Evolutionary conservation across 2,888 invertebrate species (phyloP).

Genomic region (Lasioglossum vierecki): DNA sequence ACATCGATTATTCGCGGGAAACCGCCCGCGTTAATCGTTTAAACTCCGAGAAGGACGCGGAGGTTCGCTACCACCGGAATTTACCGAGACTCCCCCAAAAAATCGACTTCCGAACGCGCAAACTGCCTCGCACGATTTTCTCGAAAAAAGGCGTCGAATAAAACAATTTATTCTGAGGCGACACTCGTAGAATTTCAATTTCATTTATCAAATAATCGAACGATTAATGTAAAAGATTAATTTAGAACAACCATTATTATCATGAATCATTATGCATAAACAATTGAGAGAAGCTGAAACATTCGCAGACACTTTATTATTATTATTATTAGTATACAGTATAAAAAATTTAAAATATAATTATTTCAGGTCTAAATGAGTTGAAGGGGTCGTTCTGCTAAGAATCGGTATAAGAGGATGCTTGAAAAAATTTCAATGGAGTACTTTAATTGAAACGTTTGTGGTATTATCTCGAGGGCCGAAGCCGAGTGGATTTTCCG

Average conservation of each 20-base stretch:
- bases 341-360: too few species aligned
- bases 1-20: conserved; percentile 77
- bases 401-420: background rate
- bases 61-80: conserved; percentile 30
- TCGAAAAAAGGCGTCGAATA: too few species aligned
- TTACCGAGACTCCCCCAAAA: background rate
- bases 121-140: background rate
- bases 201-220: too few species aligned
- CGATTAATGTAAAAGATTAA: too few species aligned
- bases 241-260: too few species aligned
- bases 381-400: background rate
- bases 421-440: background rate
- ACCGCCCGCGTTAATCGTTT: conserved; percentile 74
- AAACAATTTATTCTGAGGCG: too few species aligned
- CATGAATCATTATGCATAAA: too few species aligned
- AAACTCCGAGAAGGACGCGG: conserved; percentile 66
- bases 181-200: too few species aligned
- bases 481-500: background rate
- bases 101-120: background rate
- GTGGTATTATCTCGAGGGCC: background rate
- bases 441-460: background rate
- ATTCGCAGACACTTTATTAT: too few species aligned
- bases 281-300: too few species aligned
- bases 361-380: background rate
- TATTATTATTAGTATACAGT: too few species aligned